Evolutionary conservation across 1,140 invertebrate species (phyloP).

Genomic region (Heliothis virescens): DNA sequence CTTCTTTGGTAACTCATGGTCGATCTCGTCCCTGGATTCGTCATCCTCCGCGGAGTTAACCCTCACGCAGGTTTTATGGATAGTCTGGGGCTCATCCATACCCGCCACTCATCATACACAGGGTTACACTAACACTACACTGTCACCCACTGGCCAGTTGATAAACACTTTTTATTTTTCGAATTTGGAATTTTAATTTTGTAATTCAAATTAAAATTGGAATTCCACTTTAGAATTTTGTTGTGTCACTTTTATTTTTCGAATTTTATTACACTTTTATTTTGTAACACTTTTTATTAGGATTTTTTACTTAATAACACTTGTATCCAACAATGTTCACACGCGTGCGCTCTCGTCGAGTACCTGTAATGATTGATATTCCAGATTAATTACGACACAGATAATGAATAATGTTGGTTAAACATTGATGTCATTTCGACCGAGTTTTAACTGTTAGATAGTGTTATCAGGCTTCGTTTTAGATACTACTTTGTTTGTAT

Average conservation of each 20-base stretch:
- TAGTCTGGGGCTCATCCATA: constrained; percentile 72
- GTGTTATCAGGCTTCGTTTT: neutral
- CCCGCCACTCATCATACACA: constrained; percentile 75
- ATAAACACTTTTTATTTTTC: neutral
- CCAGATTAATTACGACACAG: constrained; percentile 30
- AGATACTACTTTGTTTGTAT: constrained; percentile 18
- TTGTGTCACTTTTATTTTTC: neutral
- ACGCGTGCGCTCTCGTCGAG: neutral
- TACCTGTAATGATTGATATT: constrained; percentile 32
- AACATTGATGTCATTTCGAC: constrained; percentile 51
- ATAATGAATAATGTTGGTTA: constrained; percentile 43
- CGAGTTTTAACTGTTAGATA: constrained; percentile 31
- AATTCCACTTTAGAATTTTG: constrained; percentile 3
- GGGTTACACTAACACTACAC: constrained; percentile 42
- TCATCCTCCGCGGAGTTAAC: constrained; percentile 80
- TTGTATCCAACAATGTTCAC: neutral
- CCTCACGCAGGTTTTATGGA: constrained; percentile 81
- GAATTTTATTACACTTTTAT: neutral
- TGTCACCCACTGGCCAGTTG: constrained; percentile 33
- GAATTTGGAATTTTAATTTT: constrained; percentile 27
- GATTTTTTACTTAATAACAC: neutral
- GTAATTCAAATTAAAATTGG: constrained; percentile 6
- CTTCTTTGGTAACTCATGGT: constrained; percentile 79
- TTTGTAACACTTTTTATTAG: neutral
- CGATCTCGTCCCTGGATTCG: constrained; percentile 76